Evolutionary conservation across 2,888 invertebrate genomes (phyloP).

Genomic region (Calephelis perditalis): DNA sequence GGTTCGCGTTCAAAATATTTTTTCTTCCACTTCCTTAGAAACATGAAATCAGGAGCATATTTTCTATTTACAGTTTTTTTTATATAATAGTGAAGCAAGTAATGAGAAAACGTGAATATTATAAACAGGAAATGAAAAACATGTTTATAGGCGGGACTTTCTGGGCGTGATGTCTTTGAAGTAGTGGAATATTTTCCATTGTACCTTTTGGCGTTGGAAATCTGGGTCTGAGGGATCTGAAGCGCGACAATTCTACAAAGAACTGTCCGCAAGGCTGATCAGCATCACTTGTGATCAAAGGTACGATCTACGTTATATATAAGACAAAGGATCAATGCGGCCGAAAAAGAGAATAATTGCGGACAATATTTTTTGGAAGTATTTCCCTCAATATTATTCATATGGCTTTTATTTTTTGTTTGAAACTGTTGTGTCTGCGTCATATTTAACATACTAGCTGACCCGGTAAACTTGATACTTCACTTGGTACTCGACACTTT

Average conservation of each 20-base stretch:
- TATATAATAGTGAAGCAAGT: neutral
- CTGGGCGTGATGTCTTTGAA: constrained; percentile 1
- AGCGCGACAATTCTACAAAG: constrained; percentile 9
- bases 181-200: constrained; percentile 9
- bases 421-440: too few species aligned
- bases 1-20: too few species aligned
- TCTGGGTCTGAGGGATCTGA: constrained; percentile 6
- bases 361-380: neutral
- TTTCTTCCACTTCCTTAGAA: too few species aligned
- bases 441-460: too few species aligned
- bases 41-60: too few species aligned
- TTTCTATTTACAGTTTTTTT: neutral
- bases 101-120: neutral
- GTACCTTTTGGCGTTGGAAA: constrained; percentile 9
- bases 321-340: constrained; percentile 5
- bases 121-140: constrained; percentile 9
- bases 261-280: constrained; percentile 10
- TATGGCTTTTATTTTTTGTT: too few species aligned
- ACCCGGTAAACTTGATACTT: too few species aligned
- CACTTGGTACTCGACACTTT: too few species aligned
- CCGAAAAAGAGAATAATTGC: constrained; percentile 2
- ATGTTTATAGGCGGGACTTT: constrained; percentile 1
- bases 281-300: constrained; percentile 10
- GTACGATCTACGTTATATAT: neutral
- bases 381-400: neutral